phyloP scores from a whole-genome alignment of 2,113 vertebrate genomes.

The Anolis sagrei region DNA sequence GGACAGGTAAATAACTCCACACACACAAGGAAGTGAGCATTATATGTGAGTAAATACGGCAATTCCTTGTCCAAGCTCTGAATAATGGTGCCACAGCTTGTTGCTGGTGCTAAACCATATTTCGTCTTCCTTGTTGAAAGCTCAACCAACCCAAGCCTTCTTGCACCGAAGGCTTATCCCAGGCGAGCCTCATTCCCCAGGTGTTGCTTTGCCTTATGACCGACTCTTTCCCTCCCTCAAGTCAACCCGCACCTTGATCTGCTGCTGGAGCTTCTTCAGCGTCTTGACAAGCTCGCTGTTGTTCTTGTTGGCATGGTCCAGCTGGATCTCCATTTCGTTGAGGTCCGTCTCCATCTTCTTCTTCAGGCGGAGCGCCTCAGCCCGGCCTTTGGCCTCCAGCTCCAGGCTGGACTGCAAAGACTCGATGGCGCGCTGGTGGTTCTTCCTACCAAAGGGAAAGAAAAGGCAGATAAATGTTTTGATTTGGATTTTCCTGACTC shows the following conservation, averaged over 20 bases:
- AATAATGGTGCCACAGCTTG: too few species aligned
- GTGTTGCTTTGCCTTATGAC: too few species aligned
- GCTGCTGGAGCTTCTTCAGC: conserved; percentile 76
- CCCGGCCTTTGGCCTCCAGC: conserved; percentile 72
- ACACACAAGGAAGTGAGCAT: too few species aligned
- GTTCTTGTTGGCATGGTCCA: conserved; percentile 76
- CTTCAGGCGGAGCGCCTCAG: conserved; percentile 77
- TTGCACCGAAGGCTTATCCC: too few species aligned
- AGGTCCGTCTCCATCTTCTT: conserved; percentile 80
- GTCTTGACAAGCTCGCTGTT: conserved; percentile 76
- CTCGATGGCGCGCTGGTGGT: conserved; percentile 75
- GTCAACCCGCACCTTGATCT: conserved; percentile 66
- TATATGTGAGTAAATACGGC: too few species aligned
- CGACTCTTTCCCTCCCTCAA: neutral
- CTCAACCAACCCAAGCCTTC: too few species aligned
- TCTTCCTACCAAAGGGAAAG: conserved; percentile 73
- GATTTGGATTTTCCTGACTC: too few species aligned
- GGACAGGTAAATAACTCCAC: too few species aligned
- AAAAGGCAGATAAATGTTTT: conserved; percentile 4
- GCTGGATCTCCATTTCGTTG: conserved; percentile 81
- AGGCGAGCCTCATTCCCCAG: too few species aligned
- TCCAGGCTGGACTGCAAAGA: conserved; percentile 83
- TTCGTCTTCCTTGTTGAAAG: too few species aligned
- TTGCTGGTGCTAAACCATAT: too few species aligned
- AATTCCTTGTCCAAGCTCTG: too few species aligned